Evolutionary conservation across 2,113 vertebrate genomes (phyloP).

Genomic region (Balaeniceps rex): DNA sequence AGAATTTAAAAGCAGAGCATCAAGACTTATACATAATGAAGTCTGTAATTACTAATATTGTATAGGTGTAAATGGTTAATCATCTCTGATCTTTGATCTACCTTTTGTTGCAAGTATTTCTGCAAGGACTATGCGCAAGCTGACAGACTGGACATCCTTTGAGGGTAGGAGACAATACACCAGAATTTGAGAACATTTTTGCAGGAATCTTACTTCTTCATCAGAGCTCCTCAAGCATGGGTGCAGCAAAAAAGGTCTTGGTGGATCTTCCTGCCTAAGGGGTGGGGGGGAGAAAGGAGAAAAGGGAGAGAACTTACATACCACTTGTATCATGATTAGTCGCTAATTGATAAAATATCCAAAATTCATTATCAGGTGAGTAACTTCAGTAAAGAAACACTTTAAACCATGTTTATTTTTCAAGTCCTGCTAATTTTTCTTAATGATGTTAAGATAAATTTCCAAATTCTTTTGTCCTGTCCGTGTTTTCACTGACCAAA

Average conservation of each 20-base stretch:
- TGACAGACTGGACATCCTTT: slow-evolving; percentile 88
- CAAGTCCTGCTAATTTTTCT: neutral
- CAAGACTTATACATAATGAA: neutral
- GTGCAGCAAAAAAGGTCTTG: slow-evolving; percentile 87
- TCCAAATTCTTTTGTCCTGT: neutral
- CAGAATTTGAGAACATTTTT: slow-evolving; percentile 88
- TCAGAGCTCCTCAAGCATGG: slow-evolving; percentile 84
- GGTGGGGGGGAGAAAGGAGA: neutral
- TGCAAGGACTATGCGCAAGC: slow-evolving; percentile 90
- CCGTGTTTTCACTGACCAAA: neutral
- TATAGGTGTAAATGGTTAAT: neutral
- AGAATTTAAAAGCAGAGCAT: neutral
- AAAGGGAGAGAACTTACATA: neutral
- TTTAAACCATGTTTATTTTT: neutral
- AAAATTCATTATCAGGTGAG: neutral
- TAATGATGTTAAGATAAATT: neutral
- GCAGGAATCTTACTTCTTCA: slow-evolving; percentile 91
- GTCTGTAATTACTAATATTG: neutral
- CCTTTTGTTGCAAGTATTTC: slow-evolving; percentile 97
- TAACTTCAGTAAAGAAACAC: neutral
- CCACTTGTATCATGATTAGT: neutral
- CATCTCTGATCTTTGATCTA: slow-evolving; percentile 55
- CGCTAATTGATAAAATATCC: neutral
- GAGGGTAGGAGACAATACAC: slow-evolving; percentile 89
- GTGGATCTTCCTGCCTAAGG: slow-evolving; percentile 87